phyloP scores from a whole-genome alignment of 37 sponge, comb jelly and placozoan genomes.

The Lycopodina hypogea region DNA sequence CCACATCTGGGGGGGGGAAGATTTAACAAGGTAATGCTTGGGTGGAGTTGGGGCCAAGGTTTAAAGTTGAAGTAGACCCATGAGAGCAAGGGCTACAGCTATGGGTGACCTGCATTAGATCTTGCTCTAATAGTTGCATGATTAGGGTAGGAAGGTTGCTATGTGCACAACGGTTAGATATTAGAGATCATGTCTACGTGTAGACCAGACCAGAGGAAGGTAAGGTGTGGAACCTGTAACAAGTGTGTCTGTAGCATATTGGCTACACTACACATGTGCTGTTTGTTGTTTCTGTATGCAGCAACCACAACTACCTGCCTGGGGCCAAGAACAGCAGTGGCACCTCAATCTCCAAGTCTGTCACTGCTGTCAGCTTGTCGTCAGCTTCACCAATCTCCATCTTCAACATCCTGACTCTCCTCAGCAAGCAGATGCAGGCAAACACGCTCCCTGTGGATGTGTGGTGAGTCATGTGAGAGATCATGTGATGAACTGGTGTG shows the following conservation, averaged over 20 bases:
- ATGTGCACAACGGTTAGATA: too few species aligned
- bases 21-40: too few species aligned
- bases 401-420: slow-evolving; percentile 47
- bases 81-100: too few species aligned
- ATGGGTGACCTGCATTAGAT: too few species aligned
- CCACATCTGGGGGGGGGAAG: neutral
- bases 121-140: too few species aligned
- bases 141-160: too few species aligned
- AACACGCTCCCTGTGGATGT: slow-evolving; percentile 61
- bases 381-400: slow-evolving; percentile 25
- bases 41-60: too few species aligned
- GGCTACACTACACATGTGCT: neutral
- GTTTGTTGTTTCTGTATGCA: neutral
- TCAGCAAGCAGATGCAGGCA: slow-evolving; percentile 68
- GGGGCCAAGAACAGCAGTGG: slow-evolving; percentile 5
- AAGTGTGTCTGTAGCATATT: neutral
- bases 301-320: slow-evolving; percentile 52
- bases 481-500: neutral
- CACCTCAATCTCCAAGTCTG: slow-evolving; percentile 11
- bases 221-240: too few species aligned
- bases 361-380: neutral
- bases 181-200: too few species aligned
- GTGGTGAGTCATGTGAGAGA: slow-evolving; percentile 42
- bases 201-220: too few species aligned
- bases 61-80: too few species aligned